Evolutionary conservation across 1,140 invertebrate species (phyloP).

Genomic region (Eubasilissa regina): DNA sequence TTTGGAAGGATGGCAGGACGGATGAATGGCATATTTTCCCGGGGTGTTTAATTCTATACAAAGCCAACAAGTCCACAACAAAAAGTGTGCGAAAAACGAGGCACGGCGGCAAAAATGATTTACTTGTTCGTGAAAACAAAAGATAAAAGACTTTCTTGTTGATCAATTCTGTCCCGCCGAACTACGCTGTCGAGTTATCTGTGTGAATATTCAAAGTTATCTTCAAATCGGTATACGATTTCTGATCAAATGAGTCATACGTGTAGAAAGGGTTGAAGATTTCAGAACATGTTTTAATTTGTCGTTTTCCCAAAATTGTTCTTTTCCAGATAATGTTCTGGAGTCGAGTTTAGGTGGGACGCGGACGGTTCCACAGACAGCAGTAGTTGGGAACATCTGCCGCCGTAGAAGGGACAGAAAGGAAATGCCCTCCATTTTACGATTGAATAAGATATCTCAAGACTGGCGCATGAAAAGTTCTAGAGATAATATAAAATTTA

Average conservation of each 20-base stretch:
- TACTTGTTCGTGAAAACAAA: not conserved
- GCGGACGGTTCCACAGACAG: constrained; percentile 4
- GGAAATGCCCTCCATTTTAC: constrained; percentile 40
- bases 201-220: not conserved
- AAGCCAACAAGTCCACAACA: not conserved
- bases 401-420: constrained; percentile 9
- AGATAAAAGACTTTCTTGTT: not conserved
- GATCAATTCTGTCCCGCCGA: not conserved
- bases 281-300: not conserved
- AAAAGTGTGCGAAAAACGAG: not conserved
- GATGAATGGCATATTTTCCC: constrained; percentile 43
- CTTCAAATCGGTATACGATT: not conserved
- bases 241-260: not conserved
- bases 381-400: constrained; percentile 36
- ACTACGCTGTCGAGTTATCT: not conserved
- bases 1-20: constrained; percentile 43
- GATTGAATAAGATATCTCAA: constrained; percentile 44
- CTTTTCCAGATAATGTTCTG: not conserved
- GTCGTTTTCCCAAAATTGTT: not conserved
- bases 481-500: not conserved
- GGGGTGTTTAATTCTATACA: constrained; percentile 23
- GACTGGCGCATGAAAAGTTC: constrained; percentile 24
- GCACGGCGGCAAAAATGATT: not conserved
- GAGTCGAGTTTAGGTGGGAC: not conserved
- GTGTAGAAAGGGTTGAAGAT: not conserved